A percentile compares a stretch with the other conserved stretches of the same genome.
These are phyloP conservation scores for Bufo gargarizans DNA, from an alignment of 2,113 vertebrate genomes.

Conservation along the genomic window DNA sequence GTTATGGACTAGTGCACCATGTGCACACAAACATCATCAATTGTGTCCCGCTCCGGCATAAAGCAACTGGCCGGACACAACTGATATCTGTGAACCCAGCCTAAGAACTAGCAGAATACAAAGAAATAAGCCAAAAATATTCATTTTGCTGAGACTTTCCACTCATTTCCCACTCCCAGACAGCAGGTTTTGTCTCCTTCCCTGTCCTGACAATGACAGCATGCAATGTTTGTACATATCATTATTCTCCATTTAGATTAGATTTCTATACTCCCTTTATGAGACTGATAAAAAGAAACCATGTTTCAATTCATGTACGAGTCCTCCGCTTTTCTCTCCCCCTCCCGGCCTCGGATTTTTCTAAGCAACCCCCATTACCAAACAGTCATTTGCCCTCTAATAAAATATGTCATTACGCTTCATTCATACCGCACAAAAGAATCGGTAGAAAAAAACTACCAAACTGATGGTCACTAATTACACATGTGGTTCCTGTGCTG, in stretches of 20 bases:
- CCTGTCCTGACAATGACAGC: constrained; percentile 73
- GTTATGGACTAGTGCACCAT: too few species aligned
- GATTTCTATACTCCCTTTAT: constrained; percentile 83
- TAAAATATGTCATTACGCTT: constrained; percentile 99
- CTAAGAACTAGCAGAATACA: neutral
- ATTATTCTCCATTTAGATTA: constrained; percentile 86
- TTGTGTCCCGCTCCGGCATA: too few species aligned
- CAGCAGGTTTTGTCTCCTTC: neutral
- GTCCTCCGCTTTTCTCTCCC: constrained; percentile 74
- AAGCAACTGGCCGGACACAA: too few species aligned
- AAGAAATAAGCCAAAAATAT: neutral
- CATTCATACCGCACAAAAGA: constrained; percentile 99
- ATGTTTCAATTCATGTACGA: constrained; percentile 84
- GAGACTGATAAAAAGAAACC: constrained; percentile 83
- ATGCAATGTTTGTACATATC: constrained; percentile 86
- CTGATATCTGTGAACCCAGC: too few species aligned
- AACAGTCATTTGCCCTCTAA: constrained; percentile 97
- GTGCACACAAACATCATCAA: too few species aligned
- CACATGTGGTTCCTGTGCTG: constrained; percentile 98
- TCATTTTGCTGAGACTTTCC: neutral
- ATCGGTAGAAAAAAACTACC: constrained; percentile 96
- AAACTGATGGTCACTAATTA: constrained; percentile 98
- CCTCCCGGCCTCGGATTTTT: constrained; percentile 78
- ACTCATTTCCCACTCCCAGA: neutral
- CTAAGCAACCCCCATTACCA: constrained; percentile 83